Conservation (phyloP, 2,797 vertebrate species). For the Graptemys geographica region DNA sequence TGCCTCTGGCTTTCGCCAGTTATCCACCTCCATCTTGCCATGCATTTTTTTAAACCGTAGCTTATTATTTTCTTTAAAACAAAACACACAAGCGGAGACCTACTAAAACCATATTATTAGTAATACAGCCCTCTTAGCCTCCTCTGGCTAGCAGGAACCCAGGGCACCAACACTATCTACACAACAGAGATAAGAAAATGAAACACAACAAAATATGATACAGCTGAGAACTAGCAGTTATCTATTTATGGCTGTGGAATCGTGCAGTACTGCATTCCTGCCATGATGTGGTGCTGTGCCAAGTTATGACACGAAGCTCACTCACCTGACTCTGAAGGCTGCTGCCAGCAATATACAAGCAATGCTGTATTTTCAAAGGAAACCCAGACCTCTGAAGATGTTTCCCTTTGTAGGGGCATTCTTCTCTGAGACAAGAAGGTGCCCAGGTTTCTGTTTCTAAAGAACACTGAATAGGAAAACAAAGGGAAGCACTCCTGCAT, state of each 20-base stretch:
- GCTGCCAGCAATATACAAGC: background rate
- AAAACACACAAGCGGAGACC: background rate
- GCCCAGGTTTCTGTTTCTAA: background rate
- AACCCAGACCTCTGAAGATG: background rate
- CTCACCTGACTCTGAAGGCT: background rate
- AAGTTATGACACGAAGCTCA: background rate
- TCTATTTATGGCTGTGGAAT: background rate
- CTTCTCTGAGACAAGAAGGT: background rate
- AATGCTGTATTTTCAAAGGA: background rate
- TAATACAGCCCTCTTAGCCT: background rate
- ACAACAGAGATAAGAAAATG: background rate
- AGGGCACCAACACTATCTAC: background rate
- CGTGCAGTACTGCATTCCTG: background rate
- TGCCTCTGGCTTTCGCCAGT: background rate
- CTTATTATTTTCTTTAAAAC: background rate
- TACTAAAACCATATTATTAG: background rate
- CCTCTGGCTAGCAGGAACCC: background rate
- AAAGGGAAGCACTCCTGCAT: background rate
- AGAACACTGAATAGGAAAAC: background rate
- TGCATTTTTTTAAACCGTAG: background rate
- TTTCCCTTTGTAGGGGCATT: background rate
- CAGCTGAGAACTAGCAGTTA: background rate
- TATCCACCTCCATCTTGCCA: background rate
- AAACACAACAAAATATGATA: background rate
- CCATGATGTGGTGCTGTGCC: background rate